Conservation (phyloP, 2,797 vertebrate genomes). For the Diglossa cyanea region DNA sequence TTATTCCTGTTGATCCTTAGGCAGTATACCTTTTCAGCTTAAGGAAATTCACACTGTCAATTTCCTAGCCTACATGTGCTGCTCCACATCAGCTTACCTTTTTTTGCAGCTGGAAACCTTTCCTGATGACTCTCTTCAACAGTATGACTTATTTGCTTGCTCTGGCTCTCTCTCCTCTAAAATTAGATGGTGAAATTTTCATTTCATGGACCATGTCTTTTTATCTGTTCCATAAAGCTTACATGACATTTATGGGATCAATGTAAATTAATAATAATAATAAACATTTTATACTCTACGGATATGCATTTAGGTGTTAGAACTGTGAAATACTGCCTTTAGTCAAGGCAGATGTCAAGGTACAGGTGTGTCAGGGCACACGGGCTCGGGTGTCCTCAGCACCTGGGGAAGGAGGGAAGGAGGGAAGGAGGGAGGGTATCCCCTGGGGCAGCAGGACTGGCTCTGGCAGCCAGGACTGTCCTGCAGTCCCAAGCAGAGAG, state of each 20-base stretch:
- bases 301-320: background rate
- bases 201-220: constrained; percentile 51
- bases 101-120: background rate
- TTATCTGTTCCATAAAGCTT: constrained; percentile 49
- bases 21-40: background rate
- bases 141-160: background rate
- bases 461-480: background rate
- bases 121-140: background rate
- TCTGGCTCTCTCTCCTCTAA: background rate
- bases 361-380: background rate
- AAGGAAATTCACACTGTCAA: background rate
- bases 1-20: background rate
- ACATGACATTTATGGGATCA: constrained; percentile 19
- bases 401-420: background rate
- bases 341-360: background rate
- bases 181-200: constrained; percentile 27
- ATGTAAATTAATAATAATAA: constrained; percentile 43
- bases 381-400: rapidly evolving
- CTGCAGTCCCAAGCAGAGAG: background rate
- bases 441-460: rapidly evolving
- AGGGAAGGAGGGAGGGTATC: background rate
- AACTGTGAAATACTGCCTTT: background rate
- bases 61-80: background rate
- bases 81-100: background rate
- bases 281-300: constrained; percentile 22